Evolutionary conservation across 1,140 invertebrate genomes (phyloP).

Genomic region (Galleria mellonella): DNA sequence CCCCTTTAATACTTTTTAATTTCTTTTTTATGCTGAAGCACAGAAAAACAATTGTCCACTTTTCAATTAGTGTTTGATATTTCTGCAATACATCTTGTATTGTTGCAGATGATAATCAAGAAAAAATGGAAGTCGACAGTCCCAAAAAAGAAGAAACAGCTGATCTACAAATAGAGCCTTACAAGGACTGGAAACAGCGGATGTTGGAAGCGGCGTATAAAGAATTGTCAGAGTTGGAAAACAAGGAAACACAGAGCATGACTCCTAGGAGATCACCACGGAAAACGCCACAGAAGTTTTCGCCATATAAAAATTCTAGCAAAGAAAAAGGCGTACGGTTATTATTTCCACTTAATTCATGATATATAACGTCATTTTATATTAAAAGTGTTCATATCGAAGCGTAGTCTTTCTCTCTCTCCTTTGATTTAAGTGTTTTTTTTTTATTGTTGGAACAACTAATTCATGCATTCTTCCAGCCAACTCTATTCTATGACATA

Average conservation of each 20-base stretch:
- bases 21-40: no score
- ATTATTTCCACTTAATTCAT: constrained; percentile 30
- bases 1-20: no score
- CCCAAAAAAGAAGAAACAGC: constrained; percentile 14
- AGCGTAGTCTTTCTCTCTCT: no score
- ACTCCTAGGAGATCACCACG: constrained; percentile 43
- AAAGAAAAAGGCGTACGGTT: constrained; percentile 34
- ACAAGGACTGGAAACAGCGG: constrained; percentile 49
- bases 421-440: no score
- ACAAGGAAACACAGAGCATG: constrained; percentile 14
- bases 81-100: no score
- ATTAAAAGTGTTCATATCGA: no score
- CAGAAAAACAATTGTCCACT: no score
- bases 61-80: constrained; percentile 2
- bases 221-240: constrained; percentile 30
- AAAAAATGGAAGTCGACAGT: constrained; percentile 30
- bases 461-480: no score
- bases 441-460: no score
- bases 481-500: no score
- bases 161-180: constrained; percentile 40
- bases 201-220: constrained; percentile 41
- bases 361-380: not conserved
- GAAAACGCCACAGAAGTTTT: constrained; percentile 48
- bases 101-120: constrained; percentile 24
- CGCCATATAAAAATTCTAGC: constrained; percentile 40